A percentile compares a stretch with the other conserved stretches of the same genome.
phyloP scores from a whole-genome alignment of 2,797 vertebrate species.

The Muscicapa striata region DNA sequence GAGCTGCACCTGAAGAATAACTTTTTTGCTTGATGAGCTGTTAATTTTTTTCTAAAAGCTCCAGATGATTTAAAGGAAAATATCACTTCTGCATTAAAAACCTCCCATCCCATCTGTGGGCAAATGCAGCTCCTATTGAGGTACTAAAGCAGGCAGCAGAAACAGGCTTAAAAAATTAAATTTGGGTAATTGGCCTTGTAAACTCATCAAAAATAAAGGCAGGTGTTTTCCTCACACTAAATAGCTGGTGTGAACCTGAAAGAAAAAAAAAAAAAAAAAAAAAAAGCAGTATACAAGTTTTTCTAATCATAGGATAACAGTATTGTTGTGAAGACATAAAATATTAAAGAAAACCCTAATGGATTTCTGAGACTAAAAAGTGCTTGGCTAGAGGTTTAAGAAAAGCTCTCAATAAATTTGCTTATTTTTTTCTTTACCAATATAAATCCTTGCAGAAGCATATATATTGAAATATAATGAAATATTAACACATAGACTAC shows the following conservation, averaged over 20 bases:
- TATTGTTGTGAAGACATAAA: neutral
- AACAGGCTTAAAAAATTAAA: neutral
- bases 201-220: neutral
- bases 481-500: neutral
- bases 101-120: neutral
- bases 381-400: accelerated
- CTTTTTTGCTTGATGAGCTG: neutral
- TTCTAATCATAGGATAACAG: neutral
- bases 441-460: neutral
- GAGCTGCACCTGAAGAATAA: neutral
- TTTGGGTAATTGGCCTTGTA: neutral
- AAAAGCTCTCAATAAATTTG: neutral
- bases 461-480: no score
- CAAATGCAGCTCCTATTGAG: accelerated
- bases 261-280: neutral
- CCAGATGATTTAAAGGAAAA: neutral
- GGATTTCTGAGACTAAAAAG: neutral
- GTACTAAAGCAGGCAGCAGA: neutral
- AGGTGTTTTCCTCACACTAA: neutral
- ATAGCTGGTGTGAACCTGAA: neutral
- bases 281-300: neutral
- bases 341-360: neutral
- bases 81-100: neutral
- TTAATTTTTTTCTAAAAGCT: neutral
- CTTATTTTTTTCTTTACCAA: neutral